Percentiles rank a stretch among this genome's conserved stretches.
Conservation (phyloP, 2,113 vertebrate genomes). For the Bos javanicus region DNA sequence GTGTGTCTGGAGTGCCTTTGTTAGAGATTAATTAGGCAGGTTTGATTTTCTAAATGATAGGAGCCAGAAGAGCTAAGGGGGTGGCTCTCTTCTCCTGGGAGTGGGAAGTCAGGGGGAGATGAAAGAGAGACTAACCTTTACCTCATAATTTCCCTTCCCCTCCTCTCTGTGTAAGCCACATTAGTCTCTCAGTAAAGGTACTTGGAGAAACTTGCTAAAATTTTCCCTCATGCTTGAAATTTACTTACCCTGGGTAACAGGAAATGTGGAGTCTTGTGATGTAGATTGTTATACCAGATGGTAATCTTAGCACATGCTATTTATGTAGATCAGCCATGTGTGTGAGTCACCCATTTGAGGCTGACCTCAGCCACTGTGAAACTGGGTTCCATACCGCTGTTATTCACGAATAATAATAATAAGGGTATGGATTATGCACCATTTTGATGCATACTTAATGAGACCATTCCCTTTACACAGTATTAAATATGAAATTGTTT, state of each 20-base stretch:
- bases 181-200: conserved; percentile 84
- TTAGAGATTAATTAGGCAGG: conserved; percentile 70
- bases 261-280: conserved; percentile 89
- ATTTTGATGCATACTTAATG: not conserved
- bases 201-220: conserved; percentile 88
- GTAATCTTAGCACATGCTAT: conserved; percentile 85
- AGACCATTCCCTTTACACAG: conserved; percentile 3
- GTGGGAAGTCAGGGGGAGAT: conserved; percentile 48
- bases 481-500: not conserved
- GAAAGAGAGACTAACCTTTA: conserved; percentile 74
- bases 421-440: not conserved
- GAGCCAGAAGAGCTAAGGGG: conserved; percentile 68
- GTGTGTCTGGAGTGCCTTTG: conserved; percentile 49
- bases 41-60: conserved; percentile 67
- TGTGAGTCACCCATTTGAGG: conserved; percentile 82
- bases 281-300: conserved; percentile 91
- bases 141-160: conserved; percentile 81
- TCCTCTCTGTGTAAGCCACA: conserved; percentile 77
- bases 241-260: conserved; percentile 88
- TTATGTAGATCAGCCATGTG: conserved; percentile 82
- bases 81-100: conserved; percentile 72
- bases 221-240: conserved; percentile 89
- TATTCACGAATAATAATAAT: conserved; percentile 69
- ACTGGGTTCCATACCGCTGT: conserved; percentile 65
- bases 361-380: conserved; percentile 81